Base-by-base conservation (phyloP, 2,888 invertebrate species). In the Anorthoa munda region DNA sequence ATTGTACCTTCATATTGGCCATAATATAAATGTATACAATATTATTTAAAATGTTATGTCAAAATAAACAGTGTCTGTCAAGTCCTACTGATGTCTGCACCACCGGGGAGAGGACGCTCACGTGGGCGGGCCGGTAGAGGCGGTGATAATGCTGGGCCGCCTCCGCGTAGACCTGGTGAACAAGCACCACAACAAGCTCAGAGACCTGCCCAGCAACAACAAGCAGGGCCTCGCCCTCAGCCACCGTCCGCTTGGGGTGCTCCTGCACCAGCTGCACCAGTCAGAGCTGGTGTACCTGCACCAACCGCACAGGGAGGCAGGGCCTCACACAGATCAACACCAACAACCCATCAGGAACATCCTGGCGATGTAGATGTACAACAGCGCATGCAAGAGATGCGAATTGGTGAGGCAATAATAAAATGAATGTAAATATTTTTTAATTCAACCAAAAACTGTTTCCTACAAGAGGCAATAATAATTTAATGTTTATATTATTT, bases 341-440 rank as follows among this genome's bases (percentile, higher is more conserved):
- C 94, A 0, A 86, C 94, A 0, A 90, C 92, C 0, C 94, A 86
- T 45, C 79, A 92, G 53, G 94, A 94, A 13, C 95, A 96, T 79
- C 94, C 95, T 4, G 96, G 95, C 2, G 95, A 95, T 86, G 89
- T 94, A 0, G 93, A 95, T 63, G 90, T 96, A 2, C 95, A 96
- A 68, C 91, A 93, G 31, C 82, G 93, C 2, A 94, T 96, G 94
- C 91, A 93, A 59, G 84, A 55, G 31, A 85, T 85, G 78, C 85
- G 85, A 61, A 77, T 81, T 48, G 71, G 81, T 81, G 12, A 77
- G 85, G 53, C 0, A 58, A 17, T 15, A 23, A 45, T 72, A 3
- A 21, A 39, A n/a, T 18, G 23, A 2, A 31, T 11, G 9, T 26
- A 59, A 61, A 46, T n/a, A 66, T 31, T 56, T 13, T 68, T 86